These are phyloP conservation scores for Spea bombifrons DNA, from an alignment of 2,113 vertebrate genomes.

Conservation along the genomic window DNA sequence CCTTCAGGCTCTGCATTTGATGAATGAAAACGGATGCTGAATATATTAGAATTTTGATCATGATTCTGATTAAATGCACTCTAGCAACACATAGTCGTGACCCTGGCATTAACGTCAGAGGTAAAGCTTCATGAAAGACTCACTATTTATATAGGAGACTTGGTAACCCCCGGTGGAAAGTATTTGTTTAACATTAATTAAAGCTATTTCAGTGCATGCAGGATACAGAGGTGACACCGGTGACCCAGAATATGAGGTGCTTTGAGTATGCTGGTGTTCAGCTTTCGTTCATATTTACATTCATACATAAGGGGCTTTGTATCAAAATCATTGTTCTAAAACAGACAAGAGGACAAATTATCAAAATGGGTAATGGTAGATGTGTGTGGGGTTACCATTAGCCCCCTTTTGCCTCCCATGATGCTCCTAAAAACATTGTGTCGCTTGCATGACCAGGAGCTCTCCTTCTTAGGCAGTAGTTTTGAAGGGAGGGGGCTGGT, in stretches of 20 bases:
- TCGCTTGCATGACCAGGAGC: too few species aligned
- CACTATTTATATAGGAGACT: slow-evolving; percentile 7
- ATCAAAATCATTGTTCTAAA: too few species aligned
- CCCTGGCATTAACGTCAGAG: slow-evolving; percentile 16
- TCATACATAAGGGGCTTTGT: too few species aligned
- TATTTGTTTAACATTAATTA: neutral
- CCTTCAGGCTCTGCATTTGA: slow-evolving; percentile 31
- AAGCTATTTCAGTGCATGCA: neutral
- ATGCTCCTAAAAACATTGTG: too few species aligned
- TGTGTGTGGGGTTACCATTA: too few species aligned
- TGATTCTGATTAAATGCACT: slow-evolving; percentile 40
- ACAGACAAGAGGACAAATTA: too few species aligned
- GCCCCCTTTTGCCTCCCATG: too few species aligned
- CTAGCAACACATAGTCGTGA: slow-evolving; percentile 25
- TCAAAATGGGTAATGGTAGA: too few species aligned
- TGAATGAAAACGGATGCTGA: slow-evolving; percentile 34
- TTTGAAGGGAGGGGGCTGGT: too few species aligned
- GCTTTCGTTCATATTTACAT: too few species aligned
- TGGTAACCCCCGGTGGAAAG: slow-evolving; percentile 5
- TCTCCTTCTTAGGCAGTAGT: too few species aligned
- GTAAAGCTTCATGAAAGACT: slow-evolving; percentile 22
- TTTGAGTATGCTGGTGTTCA: too few species aligned
- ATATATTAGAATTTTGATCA: slow-evolving; percentile 44
- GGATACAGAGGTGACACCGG: neutral
- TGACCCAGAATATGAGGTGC: neutral